Evolutionary conservation across 2,113 vertebrate genomes (phyloP), one percentile per base, ranked within the genome.

Genomic region (Lophotis ruficrista): DNA sequence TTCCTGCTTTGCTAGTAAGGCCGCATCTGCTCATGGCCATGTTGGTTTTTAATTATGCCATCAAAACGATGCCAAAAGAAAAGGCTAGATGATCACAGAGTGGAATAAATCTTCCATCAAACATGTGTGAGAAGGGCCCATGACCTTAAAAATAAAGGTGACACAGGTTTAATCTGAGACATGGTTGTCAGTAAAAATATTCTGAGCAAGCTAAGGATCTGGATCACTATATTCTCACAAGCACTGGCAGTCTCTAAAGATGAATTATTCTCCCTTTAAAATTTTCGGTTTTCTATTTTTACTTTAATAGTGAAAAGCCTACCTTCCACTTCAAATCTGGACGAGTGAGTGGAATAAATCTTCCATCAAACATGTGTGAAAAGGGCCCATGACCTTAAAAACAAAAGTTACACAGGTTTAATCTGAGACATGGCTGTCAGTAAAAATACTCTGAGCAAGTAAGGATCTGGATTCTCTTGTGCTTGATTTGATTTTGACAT

Each of bases 41-140:
- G 1, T 35, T 7, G 21, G 7, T 58, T 81, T 75, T 51, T 35
- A 66, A 66, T 62, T 38, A 53, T 41, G 54, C 20, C 48, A 50
- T 19, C 31, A 86, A 83, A 94, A 76, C 14, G 17, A 70, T 27
- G 22, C 69, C 47, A 7, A 33, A 82, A 66, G 45, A 35, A 65
- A 83, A 69, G 35, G 27, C 9, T 21, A 89, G 58, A 57, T 12
- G 31, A 77, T 37, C 41, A 43, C 41, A 43, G 66, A 97, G 98
- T 28, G 99, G 99, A 83, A 99, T 98, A 97, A 99, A 99, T 94
- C 98, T 98, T 94, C 98, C 97, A 96, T 99, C 99, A 96, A 99
- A 99, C 99, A 99, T 98, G 83, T 99, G 99, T 61, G 99, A 99
- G 97, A 99, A 99, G 15, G 99, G 99, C 5, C 99, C 99, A 58